Evolutionary conservation across 2,888 invertebrate species (phyloP), one percentile per base, ranked within the genome.

Genomic region (Calameuta filiformis): DNA sequence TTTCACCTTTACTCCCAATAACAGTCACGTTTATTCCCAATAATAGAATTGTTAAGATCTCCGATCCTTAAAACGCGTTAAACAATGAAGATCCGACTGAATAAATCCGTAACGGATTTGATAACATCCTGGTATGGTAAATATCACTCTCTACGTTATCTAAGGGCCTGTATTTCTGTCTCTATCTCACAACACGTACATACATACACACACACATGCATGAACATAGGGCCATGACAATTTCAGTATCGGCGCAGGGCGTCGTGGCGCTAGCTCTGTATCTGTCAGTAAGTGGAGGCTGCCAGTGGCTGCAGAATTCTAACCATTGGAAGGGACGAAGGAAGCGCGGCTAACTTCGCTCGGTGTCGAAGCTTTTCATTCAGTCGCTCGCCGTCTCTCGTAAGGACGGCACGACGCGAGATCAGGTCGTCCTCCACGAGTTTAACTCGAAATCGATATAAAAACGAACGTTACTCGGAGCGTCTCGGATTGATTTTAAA

Each of bases 381-480:
- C 71, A 71, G 71, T 71, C 71, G 71, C 71, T 71, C 31, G 71
- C 71, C 71, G 34, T 34, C 31, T 71, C 34, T 31, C 71, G 71
- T 23, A 6, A 23, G 56, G 56, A 56, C 56, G 56, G 56, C 9
- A 56, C 56, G 56, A 56, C 23, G 56, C 56, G 56, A 56, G 23
- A 56, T 56, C 56, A 23, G 56, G 56, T 23, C 9, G 23, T 56
- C 23, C 56, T 56, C 23, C 56, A 56, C 23, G 23, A 56, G 23
- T 56, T 56, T 23, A 56, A 23, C 56, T 23, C 56, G 9, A 2
- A 23, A 56, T 56, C 56, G 56, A 23, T 56, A 56, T 56, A 56
- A 15, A 40, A 56, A 56, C 56, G 23, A 23, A 9, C 56, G 9
- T 56, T 2, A 56, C 56, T 56, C 56, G 56, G 23, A 56, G 9